Percentiles rank a stretch among this genome's conserved stretches.
These are phyloP conservation scores for Crotophaga sulcirostris DNA, from an alignment of 2,113 vertebrate genomes.

Conservation along the genomic window DNA sequence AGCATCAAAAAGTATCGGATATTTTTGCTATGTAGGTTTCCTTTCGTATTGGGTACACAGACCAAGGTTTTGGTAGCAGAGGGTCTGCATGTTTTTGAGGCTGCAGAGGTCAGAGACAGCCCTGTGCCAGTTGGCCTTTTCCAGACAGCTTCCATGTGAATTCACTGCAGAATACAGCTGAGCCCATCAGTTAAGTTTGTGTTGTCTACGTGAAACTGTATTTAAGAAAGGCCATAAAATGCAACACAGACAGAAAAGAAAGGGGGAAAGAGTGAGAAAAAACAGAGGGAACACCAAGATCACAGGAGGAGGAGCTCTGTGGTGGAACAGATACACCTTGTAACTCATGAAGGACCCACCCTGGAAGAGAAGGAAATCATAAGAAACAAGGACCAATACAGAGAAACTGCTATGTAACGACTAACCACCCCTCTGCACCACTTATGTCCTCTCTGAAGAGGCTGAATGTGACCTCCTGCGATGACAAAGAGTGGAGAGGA, in stretches of 20 bases:
- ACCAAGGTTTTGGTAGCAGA: background rate
- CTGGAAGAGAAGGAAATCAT: background rate
- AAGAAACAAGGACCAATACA: rapidly evolving
- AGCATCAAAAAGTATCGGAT: background rate
- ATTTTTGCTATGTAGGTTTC: rapidly evolving
- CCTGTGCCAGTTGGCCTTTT: background rate
- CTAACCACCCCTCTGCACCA: rapidly evolving
- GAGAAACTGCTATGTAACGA: background rate
- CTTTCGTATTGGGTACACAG: background rate
- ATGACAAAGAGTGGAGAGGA: background rate
- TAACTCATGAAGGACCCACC: background rate
- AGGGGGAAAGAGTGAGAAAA: background rate
- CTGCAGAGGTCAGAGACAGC: background rate
- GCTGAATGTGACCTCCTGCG: background rate
- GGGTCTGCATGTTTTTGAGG: background rate
- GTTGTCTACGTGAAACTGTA: rapidly evolving
- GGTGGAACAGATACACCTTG: background rate
- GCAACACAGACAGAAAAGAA: background rate
- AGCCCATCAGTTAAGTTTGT: rapidly evolving
- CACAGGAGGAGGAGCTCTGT: background rate
- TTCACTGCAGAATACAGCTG: background rate
- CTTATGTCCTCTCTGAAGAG: background rate
- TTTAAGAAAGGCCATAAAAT: background rate
- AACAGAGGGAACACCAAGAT: background rate
- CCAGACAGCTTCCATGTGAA: background rate